phyloP scores from a whole-genome alignment of 92 coral and sea anemone genomes.

The Porites evermanni region DNA sequence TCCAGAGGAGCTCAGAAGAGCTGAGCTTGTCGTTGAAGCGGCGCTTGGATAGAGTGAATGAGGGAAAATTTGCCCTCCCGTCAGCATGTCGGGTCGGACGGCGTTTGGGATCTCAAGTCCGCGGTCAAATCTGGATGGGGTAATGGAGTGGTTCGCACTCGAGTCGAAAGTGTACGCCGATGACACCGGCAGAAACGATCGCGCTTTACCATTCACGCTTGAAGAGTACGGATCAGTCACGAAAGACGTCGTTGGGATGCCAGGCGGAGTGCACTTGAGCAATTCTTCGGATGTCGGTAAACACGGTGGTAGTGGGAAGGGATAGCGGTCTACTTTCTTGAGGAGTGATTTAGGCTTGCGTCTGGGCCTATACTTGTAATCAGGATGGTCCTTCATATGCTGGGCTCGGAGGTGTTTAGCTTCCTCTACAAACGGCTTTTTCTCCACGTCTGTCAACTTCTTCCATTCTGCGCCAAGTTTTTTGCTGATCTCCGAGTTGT shows the following conservation, averaged over 20 bases:
- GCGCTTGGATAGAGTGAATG: conserved; percentile 84
- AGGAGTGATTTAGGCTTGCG: conserved; percentile 98
- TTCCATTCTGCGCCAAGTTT: conserved; percentile 99
- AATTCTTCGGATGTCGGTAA: conserved; percentile 92
- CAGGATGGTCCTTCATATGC: conserved; percentile 98
- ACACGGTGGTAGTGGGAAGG: conserved; percentile 90
- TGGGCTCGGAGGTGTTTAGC: conserved; percentile 95
- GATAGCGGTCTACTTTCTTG: conserved; percentile 96
- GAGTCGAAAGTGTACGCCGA: conserved; percentile 78
- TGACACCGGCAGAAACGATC: conserved; percentile 87
- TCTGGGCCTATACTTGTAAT: conserved; percentile 97
- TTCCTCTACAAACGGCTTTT: conserved; percentile 95
- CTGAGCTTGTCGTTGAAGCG: conserved; percentile 73
- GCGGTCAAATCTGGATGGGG: conserved; percentile 84
- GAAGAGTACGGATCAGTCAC: conserved; percentile 79
- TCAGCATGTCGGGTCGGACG: conserved; percentile 87
- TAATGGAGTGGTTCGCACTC: conserved; percentile 69
- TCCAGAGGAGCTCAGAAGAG: conserved; percentile 78
- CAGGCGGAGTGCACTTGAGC: conserved; percentile 77
- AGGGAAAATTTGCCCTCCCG: conserved; percentile 80
- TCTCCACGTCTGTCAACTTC: conserved; percentile 92
- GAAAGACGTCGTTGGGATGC: conserved; percentile 81
- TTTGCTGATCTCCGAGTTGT: conserved; percentile 98
- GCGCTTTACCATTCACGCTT: conserved; percentile 72
- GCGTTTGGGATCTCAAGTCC: conserved; percentile 89